Base-by-base conservation (phyloP, 2,888 invertebrate genomes). In the Polyommatus icarus region DNA sequence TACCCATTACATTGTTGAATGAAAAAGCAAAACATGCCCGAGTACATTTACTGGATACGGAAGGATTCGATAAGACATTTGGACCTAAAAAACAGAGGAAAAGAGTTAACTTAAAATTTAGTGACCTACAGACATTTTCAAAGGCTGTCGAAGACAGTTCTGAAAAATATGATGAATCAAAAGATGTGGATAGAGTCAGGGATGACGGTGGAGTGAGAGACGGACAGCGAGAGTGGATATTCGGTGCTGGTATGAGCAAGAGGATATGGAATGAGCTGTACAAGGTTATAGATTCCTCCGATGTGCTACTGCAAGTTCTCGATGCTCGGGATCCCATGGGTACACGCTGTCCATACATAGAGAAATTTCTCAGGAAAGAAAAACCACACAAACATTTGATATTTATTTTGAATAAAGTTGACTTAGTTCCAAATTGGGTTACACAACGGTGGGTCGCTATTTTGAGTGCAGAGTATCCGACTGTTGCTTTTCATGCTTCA, bases 221-320 rank as follows among this genome's bases (percentile, higher is more conserved):
- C 83, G 96, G 97, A 24, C 96, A 97, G 75, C 95, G 98, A 80
- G 99, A 99, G 89, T 98, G 98, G 97, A 96, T 99, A 1, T 98
- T 99, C 96, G 97, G 96, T 77, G 99, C 99, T 40, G 99, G 99
- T 0, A 98, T 99, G 91, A 99, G 99, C 84, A 98, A 96, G 91
- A 95, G 99, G 83, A 99, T 99, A 85, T 99, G 99, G 99, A 99
- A 98, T 94, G 99, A 99, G 89, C 90, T 99, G 72, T 99, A 99
- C 88, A 99, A 99, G 95, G 99, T 99, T 46, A 96, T 99, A 78
- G 99, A 99, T 90, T 99, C 99, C 3, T 99, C 99, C 0, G 99
- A 99, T 95, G 99, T 99, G 5, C 92, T 99, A 20, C 91, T 99
- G 46, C 99, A 99, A 93, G 97, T 99, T 4, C 94, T 99, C 79